Evolutionary conservation across 2,797 vertebrate species (phyloP), one percentile per base, ranked within the genome.

Genomic region (Adrianichthys oophorus): DNA sequence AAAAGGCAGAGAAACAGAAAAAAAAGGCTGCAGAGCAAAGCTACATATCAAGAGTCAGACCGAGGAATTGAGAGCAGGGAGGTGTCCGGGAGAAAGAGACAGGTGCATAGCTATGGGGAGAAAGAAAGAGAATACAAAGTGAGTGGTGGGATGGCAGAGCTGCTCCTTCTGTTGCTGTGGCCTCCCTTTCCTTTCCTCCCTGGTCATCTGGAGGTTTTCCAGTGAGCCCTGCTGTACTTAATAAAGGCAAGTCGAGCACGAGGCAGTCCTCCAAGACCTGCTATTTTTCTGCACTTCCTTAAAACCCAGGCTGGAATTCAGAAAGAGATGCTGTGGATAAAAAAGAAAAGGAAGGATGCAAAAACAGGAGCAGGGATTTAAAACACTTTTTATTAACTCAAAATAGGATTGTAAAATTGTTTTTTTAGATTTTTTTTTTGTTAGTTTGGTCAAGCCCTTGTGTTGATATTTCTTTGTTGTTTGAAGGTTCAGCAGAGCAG

Each of bases 161-260:
- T 41, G 62, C 78, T 78, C 84, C 83, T 87, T 89, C 85, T 88
- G 86, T 90, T 85, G 77, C 82, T 41, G 72, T 59, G 77, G 82
- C 83, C 80, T 80, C 70, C 72, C 80, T 83, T 85, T 82, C 74
- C 78, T 78, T 69, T 78, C 74, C 82, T 83, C 69, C 24, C 84
- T 67, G 86, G 79, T 89, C 82, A 83, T 86, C 85, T 94, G 93
- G 93, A 92, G 87, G 49, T 49, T 86, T 91, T 92, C 94, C 94
- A 95, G 75, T 78, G 79, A 93, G 83, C 72, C 82, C 89, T 87
- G 90, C 92, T 93, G 93, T 89, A 92, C 92, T 93, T 94, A 94
- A 95, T 96, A 90, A 94, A 95, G 91, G 84, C 92, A 92, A 94
- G 93, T 93, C 91, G 91, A 91, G 91, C 87, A 88, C 90, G 88